Evolutionary conservation across 2,888 invertebrate species (phyloP).

Genomic region (Calameuta idolon): DNA sequence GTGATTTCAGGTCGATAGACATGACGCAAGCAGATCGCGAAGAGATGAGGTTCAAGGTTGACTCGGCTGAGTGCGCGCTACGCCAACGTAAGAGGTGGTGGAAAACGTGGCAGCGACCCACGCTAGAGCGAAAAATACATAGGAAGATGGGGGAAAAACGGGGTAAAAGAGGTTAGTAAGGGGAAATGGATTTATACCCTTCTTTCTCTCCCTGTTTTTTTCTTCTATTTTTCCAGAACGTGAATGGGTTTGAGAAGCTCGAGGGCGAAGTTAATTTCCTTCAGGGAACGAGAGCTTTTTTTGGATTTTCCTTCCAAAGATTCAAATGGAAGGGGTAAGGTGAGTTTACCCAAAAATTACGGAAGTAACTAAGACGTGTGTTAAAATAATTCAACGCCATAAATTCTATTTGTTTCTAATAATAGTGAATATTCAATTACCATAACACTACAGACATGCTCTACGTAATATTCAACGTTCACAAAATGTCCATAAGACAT

Average conservation of each 20-base stretch:
- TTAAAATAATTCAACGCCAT: not conserved
- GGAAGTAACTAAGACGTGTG: not conserved
- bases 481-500: not conserved
- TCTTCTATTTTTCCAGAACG: constrained; percentile 29
- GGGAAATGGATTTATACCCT: constrained; percentile 34
- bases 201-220: not conserved
- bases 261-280: not conserved
- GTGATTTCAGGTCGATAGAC: constrained; percentile 60
- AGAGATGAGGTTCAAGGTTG: constrained; percentile 66
- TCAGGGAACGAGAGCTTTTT: not conserved
- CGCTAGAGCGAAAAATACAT: constrained; percentile 52
- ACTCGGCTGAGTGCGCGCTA: constrained; percentile 47
- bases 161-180: constrained; percentile 16
- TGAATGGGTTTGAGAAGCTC: constrained; percentile 24
- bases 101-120: constrained; percentile 41
- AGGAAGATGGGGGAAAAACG: constrained; percentile 37
- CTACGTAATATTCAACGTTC: not conserved
- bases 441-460: no score
- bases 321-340: not conserved
- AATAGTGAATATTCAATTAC: not conserved
- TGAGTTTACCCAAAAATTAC: not conserved
- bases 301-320: not conserved
- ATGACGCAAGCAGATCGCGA: constrained; percentile 59
- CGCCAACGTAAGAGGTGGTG: not conserved
- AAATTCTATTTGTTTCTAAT: not conserved